A percentile compares a stretch with the other conserved stretches of the same genome.
Evolutionary conservation across 1,140 invertebrate genomes (phyloP).

Genomic region (Euglossa dilemma): DNA sequence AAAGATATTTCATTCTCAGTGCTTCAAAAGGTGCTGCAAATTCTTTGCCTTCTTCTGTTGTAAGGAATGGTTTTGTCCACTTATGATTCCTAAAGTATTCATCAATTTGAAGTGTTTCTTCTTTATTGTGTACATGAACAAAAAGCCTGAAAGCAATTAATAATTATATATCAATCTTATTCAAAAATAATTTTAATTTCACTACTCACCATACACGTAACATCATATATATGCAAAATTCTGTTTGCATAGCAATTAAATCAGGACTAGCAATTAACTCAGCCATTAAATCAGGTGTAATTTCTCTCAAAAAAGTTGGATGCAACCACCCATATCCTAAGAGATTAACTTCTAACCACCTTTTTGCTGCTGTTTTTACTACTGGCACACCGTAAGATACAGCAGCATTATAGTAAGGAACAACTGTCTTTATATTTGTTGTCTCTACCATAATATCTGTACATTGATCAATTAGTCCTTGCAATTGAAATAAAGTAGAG

Average conservation of each 20-base stretch:
- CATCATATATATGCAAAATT: constrained; percentile 90
- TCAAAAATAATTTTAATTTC: background rate
- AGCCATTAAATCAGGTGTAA: constrained; percentile 86
- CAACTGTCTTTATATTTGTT: constrained; percentile 87
- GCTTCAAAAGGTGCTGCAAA: constrained; percentile 85
- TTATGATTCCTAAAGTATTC: constrained; percentile 77
- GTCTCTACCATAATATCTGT: constrained; percentile 90
- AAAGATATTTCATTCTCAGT: constrained; percentile 87
- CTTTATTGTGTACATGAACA: constrained; percentile 71
- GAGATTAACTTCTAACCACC: constrained; percentile 89
- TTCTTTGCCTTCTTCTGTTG: constrained; percentile 84
- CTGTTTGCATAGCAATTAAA: constrained; percentile 90
- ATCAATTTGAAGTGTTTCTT: constrained; percentile 79
- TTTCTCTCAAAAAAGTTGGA: constrained; percentile 83
- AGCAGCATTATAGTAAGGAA: constrained; percentile 87
- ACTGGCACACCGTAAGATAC: constrained; percentile 86
- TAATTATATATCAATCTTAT: background rate
- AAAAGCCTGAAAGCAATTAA: constrained; percentile 70
- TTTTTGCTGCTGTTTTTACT: constrained; percentile 85
- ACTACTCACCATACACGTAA: constrained; percentile 86
- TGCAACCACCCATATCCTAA: constrained; percentile 84
- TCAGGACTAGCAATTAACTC: constrained; percentile 86
- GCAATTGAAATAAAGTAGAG: constrained; percentile 90
- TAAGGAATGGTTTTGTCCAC: constrained; percentile 83
- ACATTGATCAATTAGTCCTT: constrained; percentile 90